Evolutionary conservation across 1,140 invertebrate genomes (phyloP), one percentile per base, ranked within the genome.

Genomic region (Scaptomyza hsui): DNA sequence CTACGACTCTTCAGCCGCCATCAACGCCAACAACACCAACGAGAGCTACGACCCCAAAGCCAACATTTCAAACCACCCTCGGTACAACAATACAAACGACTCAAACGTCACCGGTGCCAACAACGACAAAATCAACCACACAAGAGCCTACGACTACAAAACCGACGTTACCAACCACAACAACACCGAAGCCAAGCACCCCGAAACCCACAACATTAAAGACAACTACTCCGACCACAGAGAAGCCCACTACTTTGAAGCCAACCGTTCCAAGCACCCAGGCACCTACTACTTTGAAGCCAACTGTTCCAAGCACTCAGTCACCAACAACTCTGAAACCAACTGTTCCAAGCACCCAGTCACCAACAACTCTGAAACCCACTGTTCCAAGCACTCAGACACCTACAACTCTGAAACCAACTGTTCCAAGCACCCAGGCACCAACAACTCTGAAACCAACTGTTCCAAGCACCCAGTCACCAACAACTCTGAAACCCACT

Each of bases 1-100:
- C 29, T 3, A 83, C 79, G 3, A 83, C 79, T 0, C 15, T 85
- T 0, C 53, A 47, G 18, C 80, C 79, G 1, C 79, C 79, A 9
- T 5, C 41, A 37, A 44, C 73, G 3, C 45, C 60, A 6, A 65
- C 59, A 7, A 56, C 42, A 0, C 32, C 32, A 2, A 49, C 15
- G 4, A 18, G 9, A 9, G 26, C 57, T 2, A 62, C 77, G 2
- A 56, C 75, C 1, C 48, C 18, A 5, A 75, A 6, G 3, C 71
- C 55, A 1, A 75, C 71, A 0, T 49, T 62, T 4, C 10, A 61
- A 10, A 80, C 72, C 0, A 79, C 76, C 0, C 44, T 80, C 1
- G 2, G 19, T 1, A 39, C 24, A 4, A 56, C 53, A 29, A 18
- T 19, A 26, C 4, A 1, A 6, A 21, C 9, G 13, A 51, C 18